Conservation (phyloP, 2,797 vertebrate species). For the Gymnothorax javanicus region DNA sequence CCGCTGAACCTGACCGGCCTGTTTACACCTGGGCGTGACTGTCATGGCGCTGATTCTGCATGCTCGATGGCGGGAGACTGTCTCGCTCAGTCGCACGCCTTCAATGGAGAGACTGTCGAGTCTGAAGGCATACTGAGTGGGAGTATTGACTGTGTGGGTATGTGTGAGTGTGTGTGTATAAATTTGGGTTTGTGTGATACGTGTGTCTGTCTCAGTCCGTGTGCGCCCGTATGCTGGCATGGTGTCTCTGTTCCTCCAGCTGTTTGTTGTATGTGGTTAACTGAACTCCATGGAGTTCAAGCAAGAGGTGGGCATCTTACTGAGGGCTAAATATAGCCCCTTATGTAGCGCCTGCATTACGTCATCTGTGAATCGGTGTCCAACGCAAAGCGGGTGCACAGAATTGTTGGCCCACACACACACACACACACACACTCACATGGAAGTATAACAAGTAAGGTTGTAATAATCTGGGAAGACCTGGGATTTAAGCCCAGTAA, state of each 20-base stretch:
- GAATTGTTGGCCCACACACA: background rate
- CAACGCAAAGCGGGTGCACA: background rate
- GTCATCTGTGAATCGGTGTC: slow-evolving; percentile 30
- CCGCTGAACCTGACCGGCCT: background rate
- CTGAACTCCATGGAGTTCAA: background rate
- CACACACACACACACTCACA: background rate
- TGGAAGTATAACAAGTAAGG: background rate
- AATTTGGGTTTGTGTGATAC: background rate
- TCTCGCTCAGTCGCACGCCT: background rate
- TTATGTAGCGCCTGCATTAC: background rate
- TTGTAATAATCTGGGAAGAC: background rate
- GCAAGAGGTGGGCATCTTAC: slow-evolving; percentile 9
- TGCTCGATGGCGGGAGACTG: background rate
- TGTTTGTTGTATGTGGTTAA: background rate
- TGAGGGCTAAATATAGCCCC: slow-evolving; percentile 44
- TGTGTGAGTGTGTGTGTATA: background rate
- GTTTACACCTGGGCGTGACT: background rate
- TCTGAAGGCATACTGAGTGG: no score
- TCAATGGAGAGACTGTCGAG: no score
- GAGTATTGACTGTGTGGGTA: background rate
- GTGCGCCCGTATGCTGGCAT: background rate
- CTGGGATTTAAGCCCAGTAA: background rate
- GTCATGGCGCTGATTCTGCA: background rate
- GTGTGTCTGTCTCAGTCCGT: background rate
- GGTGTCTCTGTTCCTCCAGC: background rate